These are phyloP conservation scores for Pomacea canaliculata DNA, from an alignment of 2,888 invertebrate species.

Conservation along the genomic window DNA sequence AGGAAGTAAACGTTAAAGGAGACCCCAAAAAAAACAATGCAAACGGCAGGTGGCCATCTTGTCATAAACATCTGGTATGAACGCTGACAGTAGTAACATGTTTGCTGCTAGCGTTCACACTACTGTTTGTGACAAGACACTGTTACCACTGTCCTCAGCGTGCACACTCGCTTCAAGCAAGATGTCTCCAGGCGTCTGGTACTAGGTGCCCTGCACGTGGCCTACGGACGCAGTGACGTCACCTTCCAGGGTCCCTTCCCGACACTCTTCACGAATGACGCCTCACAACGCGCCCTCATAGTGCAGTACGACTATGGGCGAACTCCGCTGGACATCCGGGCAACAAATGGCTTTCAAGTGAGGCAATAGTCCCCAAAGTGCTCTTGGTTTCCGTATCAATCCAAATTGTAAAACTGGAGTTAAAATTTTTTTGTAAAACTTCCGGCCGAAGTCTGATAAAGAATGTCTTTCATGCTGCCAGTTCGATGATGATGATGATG, in stretches of 20 bases:
- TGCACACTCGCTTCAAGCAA: slow-evolving; percentile 59
- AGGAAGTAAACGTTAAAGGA: too few species aligned
- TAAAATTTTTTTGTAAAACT: too few species aligned
- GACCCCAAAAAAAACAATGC: too few species aligned
- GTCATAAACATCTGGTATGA: neutral
- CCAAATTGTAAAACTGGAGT: too few species aligned
- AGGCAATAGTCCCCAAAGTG: neutral
- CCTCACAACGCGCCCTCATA: slow-evolving; percentile 5
- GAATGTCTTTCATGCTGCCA: too few species aligned
- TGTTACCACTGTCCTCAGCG: slow-evolving; percentile 31
- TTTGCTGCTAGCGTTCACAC: neutral
- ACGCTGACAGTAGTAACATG: neutral
- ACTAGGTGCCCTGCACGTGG: slow-evolving; percentile 53
- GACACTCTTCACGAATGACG: slow-evolving; percentile 6
- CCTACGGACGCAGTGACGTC: slow-evolving; percentile 48
- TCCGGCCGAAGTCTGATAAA: too few species aligned
- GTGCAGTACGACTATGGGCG: slow-evolving; percentile 19
- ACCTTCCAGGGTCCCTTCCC: slow-evolving; percentile 60
- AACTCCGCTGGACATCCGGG: slow-evolving; percentile 38
- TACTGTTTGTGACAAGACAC: neutral
- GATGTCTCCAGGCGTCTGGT: slow-evolving; percentile 56
- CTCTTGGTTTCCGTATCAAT: too few species aligned
- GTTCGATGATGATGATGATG: too few species aligned
- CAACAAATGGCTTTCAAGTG: slow-evolving; percentile 34
- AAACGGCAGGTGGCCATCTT: too few species aligned